A percentile compares a stretch with the other conserved stretches of the same genome.
Conservation (phyloP, 2,888 invertebrate genomes). For the Conops quadrifasciatus region DNA sequence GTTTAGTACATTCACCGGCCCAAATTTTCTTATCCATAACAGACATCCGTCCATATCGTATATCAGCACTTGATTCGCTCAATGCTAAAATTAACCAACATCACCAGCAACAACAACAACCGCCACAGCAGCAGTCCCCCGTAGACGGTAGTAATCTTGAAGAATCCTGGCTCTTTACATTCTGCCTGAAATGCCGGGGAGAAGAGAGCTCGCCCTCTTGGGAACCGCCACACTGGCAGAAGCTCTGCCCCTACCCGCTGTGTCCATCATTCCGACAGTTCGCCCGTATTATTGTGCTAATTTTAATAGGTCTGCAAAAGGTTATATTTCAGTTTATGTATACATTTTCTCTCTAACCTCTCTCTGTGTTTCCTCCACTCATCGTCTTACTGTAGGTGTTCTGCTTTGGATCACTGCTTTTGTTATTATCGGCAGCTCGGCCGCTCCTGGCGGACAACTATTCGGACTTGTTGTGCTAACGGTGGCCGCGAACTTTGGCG, state of each 20-base stretch:
- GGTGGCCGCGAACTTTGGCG: conserved; percentile 82
- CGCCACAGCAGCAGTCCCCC: conserved; percentile 41
- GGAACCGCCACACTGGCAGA: conserved; percentile 84
- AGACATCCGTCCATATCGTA: conserved; percentile 57
- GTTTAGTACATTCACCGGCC: too few relatives aligned
- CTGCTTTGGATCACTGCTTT: conserved; percentile 81
- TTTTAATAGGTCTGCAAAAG: conserved; percentile 71
- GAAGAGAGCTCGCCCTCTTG: conserved; percentile 80
- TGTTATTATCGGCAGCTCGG: conserved; percentile 78
- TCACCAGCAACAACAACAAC: conserved; percentile 47
- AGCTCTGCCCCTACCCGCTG: conserved; percentile 83
- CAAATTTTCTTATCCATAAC: conserved; percentile 30
- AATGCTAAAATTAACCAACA: conserved; percentile 57
- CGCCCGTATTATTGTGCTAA: conserved; percentile 77
- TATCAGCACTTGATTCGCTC: conserved; percentile 57
- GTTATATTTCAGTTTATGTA: not conserved
- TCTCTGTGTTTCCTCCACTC: too few relatives aligned
- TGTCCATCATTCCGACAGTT: conserved; percentile 86
- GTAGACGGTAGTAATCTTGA: conserved; percentile 52
- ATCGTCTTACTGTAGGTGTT: conserved; percentile 67
- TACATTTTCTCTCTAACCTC: not conserved
- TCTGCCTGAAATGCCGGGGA: conserved; percentile 81
- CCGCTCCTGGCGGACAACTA: conserved; percentile 84
- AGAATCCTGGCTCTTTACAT: conserved; percentile 82
- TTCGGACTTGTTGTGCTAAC: conserved; percentile 80